Conservation (phyloP, 2,113 vertebrate species). For the Oceanodroma tethys region DNA sequence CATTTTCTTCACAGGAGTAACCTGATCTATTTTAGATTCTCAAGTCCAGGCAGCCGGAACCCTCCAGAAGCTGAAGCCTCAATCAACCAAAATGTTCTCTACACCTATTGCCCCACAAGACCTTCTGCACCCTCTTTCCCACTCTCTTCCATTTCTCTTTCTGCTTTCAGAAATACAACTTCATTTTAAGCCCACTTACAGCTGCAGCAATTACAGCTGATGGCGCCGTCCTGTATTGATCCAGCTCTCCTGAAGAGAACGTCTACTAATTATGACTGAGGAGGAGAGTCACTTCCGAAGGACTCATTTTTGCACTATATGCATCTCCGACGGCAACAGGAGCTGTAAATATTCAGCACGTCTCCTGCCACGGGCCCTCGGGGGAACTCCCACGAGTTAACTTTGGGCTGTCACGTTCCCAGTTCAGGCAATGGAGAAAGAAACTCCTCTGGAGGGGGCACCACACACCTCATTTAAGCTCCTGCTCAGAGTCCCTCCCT, state of each 20-base stretch:
- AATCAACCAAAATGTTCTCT: neutral
- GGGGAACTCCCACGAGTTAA: neutral
- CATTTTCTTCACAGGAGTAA: conserved; percentile 13
- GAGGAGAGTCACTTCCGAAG: conserved; percentile 20
- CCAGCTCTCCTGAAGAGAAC: conserved; percentile 12
- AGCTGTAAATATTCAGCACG: neutral
- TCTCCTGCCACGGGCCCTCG: neutral
- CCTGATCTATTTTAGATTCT: neutral
- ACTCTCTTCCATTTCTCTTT: neutral
- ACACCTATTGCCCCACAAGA: neutral
- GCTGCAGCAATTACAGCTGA: conserved; percentile 33
- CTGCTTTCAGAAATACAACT: neutral
- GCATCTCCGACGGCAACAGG: conserved; percentile 35
- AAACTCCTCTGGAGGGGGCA: neutral
- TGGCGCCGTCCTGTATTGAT: neutral
- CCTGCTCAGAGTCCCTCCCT: neutral
- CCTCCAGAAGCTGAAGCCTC: neutral
- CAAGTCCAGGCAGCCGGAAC: neutral
- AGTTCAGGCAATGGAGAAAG: neutral
- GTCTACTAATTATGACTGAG: conserved; percentile 11
- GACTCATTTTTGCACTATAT: conserved; percentile 1
- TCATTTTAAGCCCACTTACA: conserved; percentile 3
- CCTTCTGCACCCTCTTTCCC: neutral
- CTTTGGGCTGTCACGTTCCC: neutral
- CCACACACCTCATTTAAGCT: neutral